Percentiles rank a stretch among this genome's conserved stretches.
Conservation (phyloP, 2,888 invertebrate genomes). For the Marasmarcha lunaedactyla region DNA sequence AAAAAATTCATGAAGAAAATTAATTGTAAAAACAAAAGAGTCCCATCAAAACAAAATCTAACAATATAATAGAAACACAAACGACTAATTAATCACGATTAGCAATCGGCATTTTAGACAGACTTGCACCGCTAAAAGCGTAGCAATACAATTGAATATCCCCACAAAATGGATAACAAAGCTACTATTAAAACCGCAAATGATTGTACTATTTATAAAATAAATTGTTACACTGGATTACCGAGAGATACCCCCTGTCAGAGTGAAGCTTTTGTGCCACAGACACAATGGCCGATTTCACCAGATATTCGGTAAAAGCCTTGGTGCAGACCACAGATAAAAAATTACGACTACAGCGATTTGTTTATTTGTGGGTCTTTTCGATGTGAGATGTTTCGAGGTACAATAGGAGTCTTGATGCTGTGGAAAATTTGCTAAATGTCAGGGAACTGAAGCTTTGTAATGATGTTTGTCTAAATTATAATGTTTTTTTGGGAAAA, state of each 20-base stretch:
- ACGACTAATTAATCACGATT: neutral
- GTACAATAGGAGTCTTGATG: no score
- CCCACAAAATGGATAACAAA: conserved; percentile 17
- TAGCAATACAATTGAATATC: conserved; percentile 20
- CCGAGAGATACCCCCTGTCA: conserved; percentile 30
- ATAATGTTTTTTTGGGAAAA: no score
- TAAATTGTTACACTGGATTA: conserved; percentile 30
- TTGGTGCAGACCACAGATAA: conserved; percentile 23
- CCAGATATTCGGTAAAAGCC: conserved; percentile 22
- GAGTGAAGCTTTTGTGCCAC: conserved; percentile 29
- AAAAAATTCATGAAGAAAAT: no score
- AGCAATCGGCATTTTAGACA: neutral
- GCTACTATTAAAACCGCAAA: conserved; percentile 26
- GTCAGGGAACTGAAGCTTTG: no score
- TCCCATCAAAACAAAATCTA: no score
- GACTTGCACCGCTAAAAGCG: conserved; percentile 3
- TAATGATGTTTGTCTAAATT: no score
- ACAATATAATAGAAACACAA: no score
- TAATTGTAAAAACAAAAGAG: no score
- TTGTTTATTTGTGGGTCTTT: neutral
- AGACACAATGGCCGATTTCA: conserved; percentile 37
- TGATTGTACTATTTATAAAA: conserved; percentile 30
- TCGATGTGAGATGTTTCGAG: no score
- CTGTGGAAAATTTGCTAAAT: no score
- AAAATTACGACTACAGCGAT: conserved; percentile 21